A percentile compares a stretch with the other conserved stretches of the same genome.
Conservation (phyloP, 2,888 invertebrate species). For the Fragum sueziense region DNA sequence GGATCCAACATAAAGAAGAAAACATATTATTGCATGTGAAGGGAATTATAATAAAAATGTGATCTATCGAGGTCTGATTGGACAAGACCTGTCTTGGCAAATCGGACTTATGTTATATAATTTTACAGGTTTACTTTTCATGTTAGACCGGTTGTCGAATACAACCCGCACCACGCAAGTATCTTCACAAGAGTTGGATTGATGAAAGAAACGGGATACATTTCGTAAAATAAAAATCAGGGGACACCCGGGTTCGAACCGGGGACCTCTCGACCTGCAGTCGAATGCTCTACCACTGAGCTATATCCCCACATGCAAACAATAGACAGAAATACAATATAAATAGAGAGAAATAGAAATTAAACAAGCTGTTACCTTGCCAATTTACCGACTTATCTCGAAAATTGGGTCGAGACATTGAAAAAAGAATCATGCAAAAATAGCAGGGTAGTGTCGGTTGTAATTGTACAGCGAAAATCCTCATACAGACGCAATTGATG, state of each 20-base stretch:
- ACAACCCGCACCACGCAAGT: no score
- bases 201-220: background rate
- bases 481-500: no score
- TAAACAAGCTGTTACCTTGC: background rate
- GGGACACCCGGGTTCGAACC: conserved; percentile 22
- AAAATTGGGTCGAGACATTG: background rate
- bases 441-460: no score
- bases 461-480: no score
- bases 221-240: background rate
- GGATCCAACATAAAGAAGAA: no score
- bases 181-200: background rate
- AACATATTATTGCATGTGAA: no score
- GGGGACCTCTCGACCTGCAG: conserved; percentile 20
- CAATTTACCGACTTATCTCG: background rate
- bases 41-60: no score
- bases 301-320: background rate
- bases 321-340: background rate
- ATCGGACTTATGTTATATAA: no score
- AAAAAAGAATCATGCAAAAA: background rate
- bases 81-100: no score
- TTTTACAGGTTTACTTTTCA: no score
- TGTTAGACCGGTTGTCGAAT: no score
- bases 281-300: conserved; percentile 23
- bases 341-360: background rate
- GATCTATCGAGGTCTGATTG: no score